Base-by-base conservation (phyloP, 2,797 vertebrate species). In the Phoeniculus purpureus region DNA sequence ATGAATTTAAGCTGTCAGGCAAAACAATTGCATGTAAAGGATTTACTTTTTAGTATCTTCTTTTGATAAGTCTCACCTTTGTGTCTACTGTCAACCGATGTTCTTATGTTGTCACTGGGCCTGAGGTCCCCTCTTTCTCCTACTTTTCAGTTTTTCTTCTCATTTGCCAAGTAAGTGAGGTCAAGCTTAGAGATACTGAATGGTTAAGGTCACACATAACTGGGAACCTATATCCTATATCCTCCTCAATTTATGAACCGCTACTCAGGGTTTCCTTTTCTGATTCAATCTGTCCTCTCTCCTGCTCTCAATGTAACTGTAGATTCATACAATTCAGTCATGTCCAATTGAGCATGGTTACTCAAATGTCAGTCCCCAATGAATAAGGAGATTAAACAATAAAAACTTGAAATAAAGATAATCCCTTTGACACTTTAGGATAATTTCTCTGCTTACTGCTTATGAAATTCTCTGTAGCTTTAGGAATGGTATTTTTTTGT, bases 261-360 rank as follows among this genome's bases (percentile, higher is more conserved):
- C 17, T 59, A 8, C 43, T 62, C 31, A 71, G 34, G 15, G 4
- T 19, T 79, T 76, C 52, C 21, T 14, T 29, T 84, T 40, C 65
- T 51, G 27, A 55, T 45, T 15, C 23, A 48, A 47, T 2, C 34
- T 60, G 27, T 54, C n/a, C 43, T 45, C 40, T 47, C 65, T 84
- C 48, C 32, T 0, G 2, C 25, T 14, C 4, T 31, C 29, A 12
- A 0, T 2, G 18, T 51, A 15, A 6, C 17, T 70, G 17, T 31
- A 56, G 56, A 60, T 34, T 61, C 13, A 1, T 9, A 19, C 6
- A 22, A 61, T 37, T 84, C 50, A 60, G 56, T 54, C 62, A 20
- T 22, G 19, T 73, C 25, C 66, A 54, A 4, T 65, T 54, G 31
- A 60, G 55, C 12, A 12, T 29, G 48, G 50, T 66, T 92, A 47